Evolutionary conservation across 2,797 vertebrate genomes (phyloP).

Genomic region (Enteromius viviparus): DNA sequence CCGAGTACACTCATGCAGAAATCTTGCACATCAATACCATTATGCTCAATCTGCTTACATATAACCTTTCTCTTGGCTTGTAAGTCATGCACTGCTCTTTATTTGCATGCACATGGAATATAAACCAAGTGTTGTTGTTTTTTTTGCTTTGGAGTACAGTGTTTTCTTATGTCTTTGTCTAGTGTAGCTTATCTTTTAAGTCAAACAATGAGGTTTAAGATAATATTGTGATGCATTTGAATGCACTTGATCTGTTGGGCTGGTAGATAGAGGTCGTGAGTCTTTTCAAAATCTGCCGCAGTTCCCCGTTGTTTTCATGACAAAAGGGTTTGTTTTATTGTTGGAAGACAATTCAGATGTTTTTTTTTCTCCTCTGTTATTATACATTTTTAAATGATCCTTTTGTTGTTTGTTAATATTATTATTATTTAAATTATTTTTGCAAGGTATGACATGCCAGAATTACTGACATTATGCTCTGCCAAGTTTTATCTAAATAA

Average conservation of each 20-base stretch:
- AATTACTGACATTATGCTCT: neutral
- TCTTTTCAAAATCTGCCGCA: slow-evolving; percentile 37
- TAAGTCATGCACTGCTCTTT: slow-evolving; percentile 1
- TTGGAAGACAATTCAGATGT: neutral
- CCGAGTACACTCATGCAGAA: neutral
- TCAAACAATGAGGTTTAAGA: slow-evolving; percentile 13
- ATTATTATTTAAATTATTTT: neutral
- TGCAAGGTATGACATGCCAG: slow-evolving; percentile 13
- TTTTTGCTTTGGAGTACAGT: slow-evolving; percentile 1
- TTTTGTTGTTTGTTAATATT: slow-evolving; percentile 3
- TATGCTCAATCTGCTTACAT: neutral
- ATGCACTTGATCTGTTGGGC: slow-evolving; percentile 11
- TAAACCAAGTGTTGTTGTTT: slow-evolving; percentile 29
- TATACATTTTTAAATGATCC: neutral
- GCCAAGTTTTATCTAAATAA: slow-evolving; percentile 4
- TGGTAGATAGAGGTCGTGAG: slow-evolving; percentile 26
- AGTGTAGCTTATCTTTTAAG: neutral
- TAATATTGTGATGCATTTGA: neutral
- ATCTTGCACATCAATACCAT: neutral
- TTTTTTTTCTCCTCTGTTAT: neutral
- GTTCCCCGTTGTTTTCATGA: slow-evolving; percentile 25
- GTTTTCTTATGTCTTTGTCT: neutral
- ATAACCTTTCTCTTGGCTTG: neutral
- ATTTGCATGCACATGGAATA: slow-evolving; percentile 19
- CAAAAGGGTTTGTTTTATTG: neutral